Percentiles rank a stretch among this genome's conserved stretches.
Conservation (phyloP, 1,140 invertebrate genomes). For the Anadara kagoshimensis region DNA sequence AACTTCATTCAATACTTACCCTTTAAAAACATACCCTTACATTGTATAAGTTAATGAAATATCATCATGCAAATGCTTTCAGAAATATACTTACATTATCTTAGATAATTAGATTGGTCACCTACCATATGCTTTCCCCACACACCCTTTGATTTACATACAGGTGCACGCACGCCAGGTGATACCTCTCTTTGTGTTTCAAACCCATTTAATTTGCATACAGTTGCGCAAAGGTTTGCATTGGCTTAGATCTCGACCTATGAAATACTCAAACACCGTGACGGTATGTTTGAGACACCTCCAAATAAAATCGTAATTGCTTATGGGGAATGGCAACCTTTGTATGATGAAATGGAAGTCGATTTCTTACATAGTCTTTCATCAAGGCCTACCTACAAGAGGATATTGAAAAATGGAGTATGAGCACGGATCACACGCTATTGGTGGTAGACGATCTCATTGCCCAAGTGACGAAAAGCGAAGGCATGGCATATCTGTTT, state of each 20-base stretch:
- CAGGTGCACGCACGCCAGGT: too few species aligned
- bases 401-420: constrained; percentile 16
- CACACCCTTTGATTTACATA: too few species aligned
- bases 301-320: constrained; percentile 3
- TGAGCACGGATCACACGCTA: neutral
- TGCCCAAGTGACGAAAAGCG: neutral
- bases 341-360: constrained; percentile 22
- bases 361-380: constrained; percentile 1
- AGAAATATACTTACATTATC: too few species aligned
- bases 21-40: too few species aligned
- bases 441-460: constrained; percentile 32
- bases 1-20: too few species aligned
- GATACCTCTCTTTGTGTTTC: too few species aligned
- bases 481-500: constrained; percentile 14
- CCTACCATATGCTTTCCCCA: too few species aligned
- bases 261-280: constrained; percentile 1
- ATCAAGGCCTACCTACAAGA: constrained; percentile 10
- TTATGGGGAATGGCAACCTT: constrained; percentile 15
- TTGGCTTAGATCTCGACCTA: neutral
- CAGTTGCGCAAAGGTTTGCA: neutral
- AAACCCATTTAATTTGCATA: too few species aligned
- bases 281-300: constrained; percentile 13
- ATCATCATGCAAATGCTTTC: too few species aligned
- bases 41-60: too few species aligned
- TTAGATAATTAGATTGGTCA: too few species aligned